Percentiles rank a stretch among this genome's conserved stretches.
phyloP scores from a whole-genome alignment of 2,888 invertebrate genomes.

The Metallyticus violacea region DNA sequence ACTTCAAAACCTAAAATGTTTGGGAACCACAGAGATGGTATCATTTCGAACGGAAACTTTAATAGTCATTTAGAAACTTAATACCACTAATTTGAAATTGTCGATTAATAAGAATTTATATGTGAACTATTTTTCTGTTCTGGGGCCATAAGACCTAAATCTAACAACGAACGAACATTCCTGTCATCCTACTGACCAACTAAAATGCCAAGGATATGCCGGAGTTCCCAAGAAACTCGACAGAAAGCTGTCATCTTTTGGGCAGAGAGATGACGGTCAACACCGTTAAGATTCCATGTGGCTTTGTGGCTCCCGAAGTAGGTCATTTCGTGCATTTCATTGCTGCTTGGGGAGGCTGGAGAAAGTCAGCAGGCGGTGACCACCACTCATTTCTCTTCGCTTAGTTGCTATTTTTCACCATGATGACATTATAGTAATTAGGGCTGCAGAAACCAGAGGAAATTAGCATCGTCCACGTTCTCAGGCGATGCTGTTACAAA shows the following conservation, averaged over 20 bases:
- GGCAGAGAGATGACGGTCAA: neutral
- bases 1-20: no score
- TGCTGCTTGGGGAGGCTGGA: neutral
- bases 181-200: no score
- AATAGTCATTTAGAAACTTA: no score
- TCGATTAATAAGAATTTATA: no score
- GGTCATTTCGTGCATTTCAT: neutral
- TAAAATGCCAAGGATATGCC: neutral
- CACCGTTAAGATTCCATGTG: neutral
- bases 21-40: no score
- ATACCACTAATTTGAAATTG: no score
- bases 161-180: no score
- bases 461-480: neutral
- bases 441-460: neutral
- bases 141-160: neutral
- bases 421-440: neutral
- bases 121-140: neutral
- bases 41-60: no score
- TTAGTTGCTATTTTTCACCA: neutral
- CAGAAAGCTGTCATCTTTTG: neutral
- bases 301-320: neutral
- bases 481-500: neutral
- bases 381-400: neutral
- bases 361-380: neutral
- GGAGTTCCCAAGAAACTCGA: neutral